Base-by-base conservation (phyloP, 2,888 invertebrate species). In the Lasioglossum villosulum region DNA sequence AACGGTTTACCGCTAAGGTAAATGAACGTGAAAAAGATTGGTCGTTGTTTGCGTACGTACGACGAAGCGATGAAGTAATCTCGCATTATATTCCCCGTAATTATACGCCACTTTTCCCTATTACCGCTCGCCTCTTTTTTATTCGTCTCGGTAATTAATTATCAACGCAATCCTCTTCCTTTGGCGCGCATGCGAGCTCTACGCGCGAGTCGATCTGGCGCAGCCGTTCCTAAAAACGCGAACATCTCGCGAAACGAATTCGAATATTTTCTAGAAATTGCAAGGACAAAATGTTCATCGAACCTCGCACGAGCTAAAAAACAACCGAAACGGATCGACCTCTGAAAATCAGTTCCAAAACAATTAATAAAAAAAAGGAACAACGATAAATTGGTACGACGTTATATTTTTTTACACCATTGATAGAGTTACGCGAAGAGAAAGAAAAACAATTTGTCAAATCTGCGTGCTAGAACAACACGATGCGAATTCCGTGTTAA, bases 101-200 rank as follows among this genome's bases (percentile, higher is more conserved):
- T 86, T 82, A 80, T 27, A 78, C 79, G 56, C 72, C 75, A 75
- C 68, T 87, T 85, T 78, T 78, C 75, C 71, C 66, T 68, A 77
- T 82, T 85, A 72, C 63, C 45, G 75, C 59, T 16, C 37, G 37
- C 37, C 14, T 16, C 52, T 56, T 75, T 75, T 77, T 10, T n/a
- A 8, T 16, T 63, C 59, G 68, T 68, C 30, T 68, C 63, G 70
- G 72, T 74, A 86, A 87, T 82, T 88, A 78, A 82, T 85, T 82
- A 85, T 76, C 76, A 75, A 39, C 27, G 70, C 23, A 48, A 19
- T 34, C n/a, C 68, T 23, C 68, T 68, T 34, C 59, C 59, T 59
- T 59, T 14, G 27, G n/a, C 27, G 27, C 27, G 59, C 59, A 27
- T 59, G 59, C 59, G 59, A 59, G 59, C 4, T 27, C 5, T 14